Percentiles rank a stretch among this genome's conserved stretches.
Evolutionary conservation across 2,888 invertebrate genomes (phyloP).

Genomic region (Dasysyrphus tricinctus): DNA sequence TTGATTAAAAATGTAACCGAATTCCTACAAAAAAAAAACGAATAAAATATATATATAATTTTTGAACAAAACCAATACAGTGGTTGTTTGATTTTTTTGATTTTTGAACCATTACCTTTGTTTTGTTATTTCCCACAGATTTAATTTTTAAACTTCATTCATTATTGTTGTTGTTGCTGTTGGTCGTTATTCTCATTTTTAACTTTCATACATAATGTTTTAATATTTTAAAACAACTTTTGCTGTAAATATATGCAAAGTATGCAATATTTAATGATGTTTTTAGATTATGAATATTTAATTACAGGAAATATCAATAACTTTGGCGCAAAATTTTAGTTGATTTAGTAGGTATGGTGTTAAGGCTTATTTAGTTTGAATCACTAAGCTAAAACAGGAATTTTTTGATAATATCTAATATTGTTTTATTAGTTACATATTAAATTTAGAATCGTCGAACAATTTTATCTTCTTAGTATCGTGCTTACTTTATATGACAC

Average conservation of each 20-base stretch:
- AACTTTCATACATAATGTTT: background rate
- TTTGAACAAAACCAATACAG: background rate
- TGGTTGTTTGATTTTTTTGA: conserved; percentile 23
- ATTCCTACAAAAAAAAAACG: conserved; percentile 2
- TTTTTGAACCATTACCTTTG: background rate
- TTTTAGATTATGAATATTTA: background rate
- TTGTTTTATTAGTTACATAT: too few species aligned
- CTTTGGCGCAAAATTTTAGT: too few species aligned
- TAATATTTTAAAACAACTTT: background rate
- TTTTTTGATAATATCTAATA: too few species aligned
- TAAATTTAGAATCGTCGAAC: too few species aligned
- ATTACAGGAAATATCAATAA: too few species aligned
- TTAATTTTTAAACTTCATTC: background rate
- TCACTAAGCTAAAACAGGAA: too few species aligned
- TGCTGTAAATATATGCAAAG: background rate
- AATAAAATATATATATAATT: conserved; percentile 11
- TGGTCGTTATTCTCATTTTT: background rate
- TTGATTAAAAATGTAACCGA: conserved; percentile 11
- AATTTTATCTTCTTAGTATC: too few species aligned
- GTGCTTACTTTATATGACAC: too few species aligned
- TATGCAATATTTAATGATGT: background rate
- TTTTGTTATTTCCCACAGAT: conserved; percentile 2
- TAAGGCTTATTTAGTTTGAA: too few species aligned
- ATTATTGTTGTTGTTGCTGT: background rate
- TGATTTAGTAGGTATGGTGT: too few species aligned